phyloP scores from a whole-genome alignment of 2,888 invertebrate species.

The Pantelozetes paolii region DNA sequence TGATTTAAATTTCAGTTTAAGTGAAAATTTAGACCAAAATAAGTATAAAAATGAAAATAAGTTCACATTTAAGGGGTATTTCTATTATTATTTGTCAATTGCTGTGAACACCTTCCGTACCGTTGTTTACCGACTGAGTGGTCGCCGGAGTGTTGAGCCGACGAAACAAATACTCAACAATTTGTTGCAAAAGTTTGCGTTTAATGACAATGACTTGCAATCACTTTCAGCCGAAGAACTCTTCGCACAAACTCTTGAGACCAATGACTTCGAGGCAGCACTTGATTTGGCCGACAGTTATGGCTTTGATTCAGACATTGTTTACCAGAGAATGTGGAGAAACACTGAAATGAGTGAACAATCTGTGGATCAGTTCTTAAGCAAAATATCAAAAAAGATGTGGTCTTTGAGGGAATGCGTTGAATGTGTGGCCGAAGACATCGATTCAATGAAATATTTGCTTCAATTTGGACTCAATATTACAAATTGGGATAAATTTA shows the following conservation, averaged over 20 bases:
- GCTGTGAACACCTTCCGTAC: neutral
- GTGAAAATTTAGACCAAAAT: neutral
- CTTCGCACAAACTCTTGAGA: constrained; percentile 57
- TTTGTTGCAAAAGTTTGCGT: constrained; percentile 33
- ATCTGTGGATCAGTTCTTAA: constrained; percentile 70
- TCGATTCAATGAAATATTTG: constrained; percentile 67
- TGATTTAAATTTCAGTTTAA: neutral
- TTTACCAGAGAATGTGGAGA: constrained; percentile 75
- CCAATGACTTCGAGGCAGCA: constrained; percentile 69
- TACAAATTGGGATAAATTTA: constrained; percentile 54
- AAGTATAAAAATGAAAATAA: neutral
- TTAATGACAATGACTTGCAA: neutral
- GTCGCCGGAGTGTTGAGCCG: neutral
- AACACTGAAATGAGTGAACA: constrained; percentile 66
- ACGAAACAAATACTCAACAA: constrained; percentile 26
- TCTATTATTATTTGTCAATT: constrained; percentile 11
- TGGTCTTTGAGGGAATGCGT: constrained; percentile 78
- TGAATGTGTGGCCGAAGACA: constrained; percentile 66
- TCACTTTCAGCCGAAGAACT: constrained; percentile 37
- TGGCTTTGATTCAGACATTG: constrained; percentile 68
- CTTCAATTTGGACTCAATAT: constrained; percentile 68
- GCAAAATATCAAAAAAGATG: constrained; percentile 68
- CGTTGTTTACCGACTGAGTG: neutral
- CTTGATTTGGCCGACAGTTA: constrained; percentile 66
- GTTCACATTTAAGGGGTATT: neutral